These are phyloP conservation scores for Phymatocera aterrima DNA, from an alignment of 2,888 invertebrate genomes.

Conservation along the genomic window DNA sequence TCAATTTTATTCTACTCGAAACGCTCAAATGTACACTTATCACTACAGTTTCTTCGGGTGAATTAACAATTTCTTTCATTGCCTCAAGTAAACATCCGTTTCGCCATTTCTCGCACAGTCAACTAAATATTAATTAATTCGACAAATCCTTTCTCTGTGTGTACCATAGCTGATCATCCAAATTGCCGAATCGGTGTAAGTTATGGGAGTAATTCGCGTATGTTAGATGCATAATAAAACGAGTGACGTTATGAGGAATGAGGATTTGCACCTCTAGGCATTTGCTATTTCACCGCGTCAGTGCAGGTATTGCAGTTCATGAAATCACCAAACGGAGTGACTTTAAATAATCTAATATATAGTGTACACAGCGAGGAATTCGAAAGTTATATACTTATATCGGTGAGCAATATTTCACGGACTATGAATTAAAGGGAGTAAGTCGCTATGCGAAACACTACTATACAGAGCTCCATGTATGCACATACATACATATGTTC, in stretches of 20 bases:
- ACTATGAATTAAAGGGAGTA: background rate
- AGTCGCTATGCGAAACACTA: background rate
- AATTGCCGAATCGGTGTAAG: background rate
- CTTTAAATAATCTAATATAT: background rate
- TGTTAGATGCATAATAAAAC: background rate
- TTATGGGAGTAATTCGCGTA: background rate
- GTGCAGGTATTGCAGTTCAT: background rate
- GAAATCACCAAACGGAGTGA: background rate
- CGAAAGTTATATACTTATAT: background rate
- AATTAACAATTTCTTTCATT: too few relatives aligned
- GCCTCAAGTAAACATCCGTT: too few relatives aligned
- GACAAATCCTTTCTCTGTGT: too few relatives aligned
- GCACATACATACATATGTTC: too few relatives aligned
- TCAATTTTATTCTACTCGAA: too few relatives aligned
- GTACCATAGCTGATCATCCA: background rate
- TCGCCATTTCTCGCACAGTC: background rate
- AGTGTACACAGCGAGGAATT: too few relatives aligned
- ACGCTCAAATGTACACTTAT: too few relatives aligned
- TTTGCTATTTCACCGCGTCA: background rate
- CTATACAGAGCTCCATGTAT: background rate
- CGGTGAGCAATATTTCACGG: background rate
- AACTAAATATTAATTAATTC: too few relatives aligned
- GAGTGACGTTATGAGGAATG: too few relatives aligned
- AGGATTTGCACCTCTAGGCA: background rate
- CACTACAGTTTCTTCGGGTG: too few relatives aligned